Percentiles rank a stretch among this genome's conserved stretches.
Conservation (phyloP, 1,140 invertebrate species). For the Rhizoglyphus robini region DNA sequence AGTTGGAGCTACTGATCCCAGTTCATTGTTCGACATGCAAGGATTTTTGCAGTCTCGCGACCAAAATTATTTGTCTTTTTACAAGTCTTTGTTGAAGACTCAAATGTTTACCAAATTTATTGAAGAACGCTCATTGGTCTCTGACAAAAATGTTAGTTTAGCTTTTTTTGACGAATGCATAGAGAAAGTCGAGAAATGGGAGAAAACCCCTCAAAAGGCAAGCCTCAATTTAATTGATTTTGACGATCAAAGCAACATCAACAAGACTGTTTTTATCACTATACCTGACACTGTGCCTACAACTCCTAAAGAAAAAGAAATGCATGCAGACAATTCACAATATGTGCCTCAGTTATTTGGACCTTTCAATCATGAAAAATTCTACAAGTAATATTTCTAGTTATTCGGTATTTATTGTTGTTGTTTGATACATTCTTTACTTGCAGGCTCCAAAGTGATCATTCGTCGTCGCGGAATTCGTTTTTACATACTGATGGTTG, state of each 20-base stretch:
- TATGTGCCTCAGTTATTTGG: not conserved
- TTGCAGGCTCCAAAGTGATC: not conserved
- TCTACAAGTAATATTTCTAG: not conserved
- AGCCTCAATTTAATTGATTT: conserved; percentile 1
- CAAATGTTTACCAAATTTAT: conserved; percentile 98
- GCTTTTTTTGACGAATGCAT: conserved; percentile 97
- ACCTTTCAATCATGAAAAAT: conserved; percentile 1
- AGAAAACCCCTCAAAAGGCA: conserved; percentile 35
- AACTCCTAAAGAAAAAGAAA: not conserved
- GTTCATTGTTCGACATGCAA: conserved; percentile 83
- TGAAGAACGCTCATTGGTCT: conserved; percentile 95
- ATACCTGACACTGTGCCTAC: not conserved
- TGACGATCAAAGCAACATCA: not conserved
- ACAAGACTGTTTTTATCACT: not conserved
- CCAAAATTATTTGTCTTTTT: conserved; percentile 80
- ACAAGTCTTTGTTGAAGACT: conserved; percentile 69
- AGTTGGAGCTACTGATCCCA: conserved; percentile 80
- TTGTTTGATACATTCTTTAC: no score
- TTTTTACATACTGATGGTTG: not conserved
- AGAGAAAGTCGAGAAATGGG: conserved; percentile 46
- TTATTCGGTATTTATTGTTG: not conserved
- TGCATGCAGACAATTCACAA: not conserved
- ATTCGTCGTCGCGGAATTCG: not conserved
- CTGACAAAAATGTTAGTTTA: conserved; percentile 77
- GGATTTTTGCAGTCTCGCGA: conserved; percentile 47